phyloP scores from a whole-genome alignment of 2,797 vertebrate genomes.

The Lutjanus campechanus region DNA sequence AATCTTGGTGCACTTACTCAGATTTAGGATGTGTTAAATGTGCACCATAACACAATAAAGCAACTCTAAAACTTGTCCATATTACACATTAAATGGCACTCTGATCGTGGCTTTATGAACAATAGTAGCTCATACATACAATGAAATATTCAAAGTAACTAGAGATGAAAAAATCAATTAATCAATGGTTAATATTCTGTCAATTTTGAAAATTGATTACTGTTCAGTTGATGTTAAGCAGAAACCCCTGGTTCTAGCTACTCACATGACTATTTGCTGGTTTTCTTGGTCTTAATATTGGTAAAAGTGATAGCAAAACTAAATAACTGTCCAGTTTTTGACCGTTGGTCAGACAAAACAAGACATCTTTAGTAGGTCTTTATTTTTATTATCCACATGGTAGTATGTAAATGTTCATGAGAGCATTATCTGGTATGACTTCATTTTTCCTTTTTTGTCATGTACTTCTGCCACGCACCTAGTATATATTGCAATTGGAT shows the following conservation, averaged over 20 bases:
- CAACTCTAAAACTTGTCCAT: not conserved
- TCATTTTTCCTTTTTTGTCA: too few species aligned
- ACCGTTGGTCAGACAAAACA: too few species aligned
- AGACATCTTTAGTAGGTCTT: not conserved
- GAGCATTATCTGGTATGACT: too few species aligned
- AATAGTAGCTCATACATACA: not conserved
- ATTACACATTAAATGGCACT: not conserved
- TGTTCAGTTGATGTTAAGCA: not conserved
- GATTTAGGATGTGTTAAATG: constrained; percentile 12
- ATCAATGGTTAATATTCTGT: too few species aligned
- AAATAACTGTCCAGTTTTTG: not conserved
- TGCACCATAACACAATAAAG: constrained; percentile 1
- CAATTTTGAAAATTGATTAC: too few species aligned
- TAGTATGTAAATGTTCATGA: too few species aligned
- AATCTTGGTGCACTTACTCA: constrained; percentile 10
- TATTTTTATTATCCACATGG: not conserved
- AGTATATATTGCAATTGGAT: too few species aligned
- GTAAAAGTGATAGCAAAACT: not conserved
- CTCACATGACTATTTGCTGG: not conserved
- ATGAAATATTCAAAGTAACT: not conserved
- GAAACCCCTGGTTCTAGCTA: not conserved
- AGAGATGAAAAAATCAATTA: not conserved
- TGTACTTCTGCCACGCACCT: too few species aligned
- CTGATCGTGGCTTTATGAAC: not conserved
- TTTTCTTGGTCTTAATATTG: not conserved